These are phyloP conservation scores for Lordiphosa andalusiaca DNA, from an alignment of 2,888 invertebrate genomes.

Conservation along the genomic window DNA sequence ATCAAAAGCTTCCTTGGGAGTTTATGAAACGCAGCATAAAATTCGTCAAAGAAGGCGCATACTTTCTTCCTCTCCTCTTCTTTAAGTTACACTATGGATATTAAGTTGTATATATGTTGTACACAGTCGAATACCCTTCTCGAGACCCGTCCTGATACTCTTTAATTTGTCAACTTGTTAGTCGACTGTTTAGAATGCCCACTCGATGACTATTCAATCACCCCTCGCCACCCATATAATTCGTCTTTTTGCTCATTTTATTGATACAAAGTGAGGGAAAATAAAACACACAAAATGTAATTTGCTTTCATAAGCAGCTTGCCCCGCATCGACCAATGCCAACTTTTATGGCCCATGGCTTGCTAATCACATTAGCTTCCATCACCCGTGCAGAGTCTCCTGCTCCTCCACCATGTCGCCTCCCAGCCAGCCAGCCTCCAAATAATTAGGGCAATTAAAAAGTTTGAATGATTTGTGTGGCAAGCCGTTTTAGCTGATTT, in stretches of 20 bases:
- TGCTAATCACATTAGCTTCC: conserved; percentile 26
- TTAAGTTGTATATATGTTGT: too few relatives aligned
- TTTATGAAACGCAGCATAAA: too few relatives aligned
- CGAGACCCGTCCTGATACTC: too few relatives aligned
- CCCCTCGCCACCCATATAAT: conserved; percentile 4
- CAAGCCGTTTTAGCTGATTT: conserved; percentile 41
- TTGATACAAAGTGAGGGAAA: conserved; percentile 17
- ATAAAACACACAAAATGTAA: conserved; percentile 20
- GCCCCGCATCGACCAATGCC: conserved; percentile 3
- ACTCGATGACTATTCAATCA: too few relatives aligned
- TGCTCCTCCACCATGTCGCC: neutral
- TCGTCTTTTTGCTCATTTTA: conserved; percentile 4
- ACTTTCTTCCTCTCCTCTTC: too few relatives aligned
- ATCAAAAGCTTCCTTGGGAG: too few relatives aligned
- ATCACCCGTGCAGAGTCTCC: neutral
- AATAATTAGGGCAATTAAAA: conserved; percentile 58
- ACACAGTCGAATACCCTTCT: too few relatives aligned
- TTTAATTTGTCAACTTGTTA: too few relatives aligned
- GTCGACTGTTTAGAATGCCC: too few relatives aligned
- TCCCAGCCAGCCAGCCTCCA: conserved; percentile 2
- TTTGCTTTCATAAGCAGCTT: conserved; percentile 29
- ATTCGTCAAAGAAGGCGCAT: too few relatives aligned
- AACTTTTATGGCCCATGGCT: conserved; percentile 20
- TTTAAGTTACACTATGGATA: too few relatives aligned
- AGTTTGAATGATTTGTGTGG: conserved; percentile 46